Evolutionary conservation across 2,113 vertebrate genomes (phyloP).

Genomic region (Phrynocephalus versicolor): DNA sequence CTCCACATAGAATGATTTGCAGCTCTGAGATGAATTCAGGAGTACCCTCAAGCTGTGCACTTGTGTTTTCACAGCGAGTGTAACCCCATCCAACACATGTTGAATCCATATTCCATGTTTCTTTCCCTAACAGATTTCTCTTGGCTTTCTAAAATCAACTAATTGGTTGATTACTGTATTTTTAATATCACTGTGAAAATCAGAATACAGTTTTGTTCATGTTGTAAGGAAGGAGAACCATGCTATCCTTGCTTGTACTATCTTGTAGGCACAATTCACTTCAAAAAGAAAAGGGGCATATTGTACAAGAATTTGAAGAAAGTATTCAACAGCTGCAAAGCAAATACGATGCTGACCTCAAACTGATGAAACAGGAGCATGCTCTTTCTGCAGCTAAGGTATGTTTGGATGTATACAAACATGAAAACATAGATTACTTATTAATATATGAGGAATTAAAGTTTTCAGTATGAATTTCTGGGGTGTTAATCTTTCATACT

Average conservation of each 20-base stretch:
- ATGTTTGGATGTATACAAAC: not conserved
- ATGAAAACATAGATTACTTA: not conserved
- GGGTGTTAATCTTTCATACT: not conserved
- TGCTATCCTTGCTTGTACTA: constrained; percentile 26
- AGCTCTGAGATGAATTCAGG: too few species aligned
- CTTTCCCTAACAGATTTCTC: too few species aligned
- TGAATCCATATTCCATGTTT: too few species aligned
- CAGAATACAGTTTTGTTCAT: not conserved
- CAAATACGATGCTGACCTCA: constrained; percentile 81
- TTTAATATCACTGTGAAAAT: not conserved
- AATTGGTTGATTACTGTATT: not conserved
- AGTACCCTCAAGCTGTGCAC: too few species aligned
- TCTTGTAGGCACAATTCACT: constrained; percentile 75
- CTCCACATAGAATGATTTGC: too few species aligned
- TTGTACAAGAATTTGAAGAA: constrained; percentile 76
- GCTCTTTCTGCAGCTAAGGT: constrained; percentile 86
- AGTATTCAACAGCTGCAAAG: constrained; percentile 76
- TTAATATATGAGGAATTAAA: not conserved
- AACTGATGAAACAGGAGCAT: constrained; percentile 84
- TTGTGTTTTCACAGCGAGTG: too few species aligned
- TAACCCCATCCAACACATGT: too few species aligned
- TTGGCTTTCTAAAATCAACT: not conserved
- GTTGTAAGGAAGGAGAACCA: not conserved
- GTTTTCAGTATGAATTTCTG: not conserved
- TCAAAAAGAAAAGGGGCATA: constrained; percentile 81